Percentiles rank a stretch among this genome's conserved stretches.
phyloP scores from a whole-genome alignment of 1,140 invertebrate species.

The Nephotettix cincticeps region DNA sequence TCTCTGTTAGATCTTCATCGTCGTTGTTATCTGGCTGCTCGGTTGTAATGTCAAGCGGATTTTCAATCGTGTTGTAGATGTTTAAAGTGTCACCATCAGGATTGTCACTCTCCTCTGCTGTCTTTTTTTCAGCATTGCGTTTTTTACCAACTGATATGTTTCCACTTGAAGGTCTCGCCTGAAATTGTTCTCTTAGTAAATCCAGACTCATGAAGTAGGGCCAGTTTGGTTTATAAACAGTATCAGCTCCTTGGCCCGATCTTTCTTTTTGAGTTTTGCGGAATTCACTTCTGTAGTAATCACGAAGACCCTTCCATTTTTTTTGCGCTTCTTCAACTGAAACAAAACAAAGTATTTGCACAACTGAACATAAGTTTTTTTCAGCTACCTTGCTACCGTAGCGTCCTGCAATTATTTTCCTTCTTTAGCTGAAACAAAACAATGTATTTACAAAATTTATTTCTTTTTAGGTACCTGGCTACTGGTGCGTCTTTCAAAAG shows the following conservation, averaged over 20 bases:
- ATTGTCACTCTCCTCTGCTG: not conserved
- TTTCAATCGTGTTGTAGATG: too few species aligned
- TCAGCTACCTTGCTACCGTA: too few species aligned
- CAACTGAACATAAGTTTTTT: too few species aligned
- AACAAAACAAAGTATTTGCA: too few species aligned
- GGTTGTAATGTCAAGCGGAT: too few species aligned
- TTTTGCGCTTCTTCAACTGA: too few species aligned
- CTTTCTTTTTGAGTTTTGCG: not conserved
- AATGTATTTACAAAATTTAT: too few species aligned
- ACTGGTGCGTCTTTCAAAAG: constrained; percentile 24
- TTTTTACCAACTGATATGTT: too few species aligned
- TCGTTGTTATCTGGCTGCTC: not conserved
- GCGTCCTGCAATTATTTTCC: too few species aligned
- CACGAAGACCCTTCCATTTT: not conserved
- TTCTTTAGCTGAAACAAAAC: too few species aligned
- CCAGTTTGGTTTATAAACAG: constrained; percentile 4
- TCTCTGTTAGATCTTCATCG: not conserved
- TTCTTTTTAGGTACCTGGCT: constrained; percentile 20
- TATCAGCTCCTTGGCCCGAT: constrained; percentile 1
- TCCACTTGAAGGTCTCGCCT: not conserved
- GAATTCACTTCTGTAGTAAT: not conserved
- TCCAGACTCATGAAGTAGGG: too few species aligned
- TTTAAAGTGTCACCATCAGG: not conserved
- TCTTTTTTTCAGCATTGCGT: not conserved
- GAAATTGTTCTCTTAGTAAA: not conserved